phyloP scores from a whole-genome alignment of 2,113 vertebrate genomes.

The Oreotrochilus melanogaster region DNA sequence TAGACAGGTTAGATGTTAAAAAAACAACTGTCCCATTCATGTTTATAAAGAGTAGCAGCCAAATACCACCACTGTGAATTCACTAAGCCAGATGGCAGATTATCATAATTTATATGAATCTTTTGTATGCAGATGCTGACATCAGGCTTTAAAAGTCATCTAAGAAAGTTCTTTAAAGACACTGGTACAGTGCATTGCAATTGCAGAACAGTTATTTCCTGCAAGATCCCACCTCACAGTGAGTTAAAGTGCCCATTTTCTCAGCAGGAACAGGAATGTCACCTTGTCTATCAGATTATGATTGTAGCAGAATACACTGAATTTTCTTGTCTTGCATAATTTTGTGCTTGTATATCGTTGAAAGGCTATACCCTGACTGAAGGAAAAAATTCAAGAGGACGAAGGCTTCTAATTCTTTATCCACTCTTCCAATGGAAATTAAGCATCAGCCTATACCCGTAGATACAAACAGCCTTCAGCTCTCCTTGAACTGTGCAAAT shows the following conservation, averaged over 20 bases:
- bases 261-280: slow-evolving; percentile 26
- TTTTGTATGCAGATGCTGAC: neutral
- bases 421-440: neutral
- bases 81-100: neutral
- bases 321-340: neutral
- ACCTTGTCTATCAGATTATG: neutral
- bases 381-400: neutral
- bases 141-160: neutral
- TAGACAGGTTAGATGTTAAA: neutral
- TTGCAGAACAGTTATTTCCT: slow-evolving; percentile 15
- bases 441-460: slow-evolving; percentile 19
- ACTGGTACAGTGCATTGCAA: slow-evolving; percentile 52
- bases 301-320: neutral
- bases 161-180: slow-evolving; percentile 19
- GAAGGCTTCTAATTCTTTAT: slow-evolving; percentile 32
- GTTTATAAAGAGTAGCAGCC: slow-evolving; percentile 18
- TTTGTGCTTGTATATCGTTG: neutral
- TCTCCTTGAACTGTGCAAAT: slow-evolving; percentile 60
- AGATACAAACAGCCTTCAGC: neutral
- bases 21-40: neutral
- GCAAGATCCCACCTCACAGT: neutral
- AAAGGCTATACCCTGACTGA: neutral
- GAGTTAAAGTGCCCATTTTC: slow-evolving; percentile 48
- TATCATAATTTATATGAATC: neutral
- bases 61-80: neutral